Conservation (phyloP, 2,113 vertebrate genomes). For the Polyodon spathula region DNA sequence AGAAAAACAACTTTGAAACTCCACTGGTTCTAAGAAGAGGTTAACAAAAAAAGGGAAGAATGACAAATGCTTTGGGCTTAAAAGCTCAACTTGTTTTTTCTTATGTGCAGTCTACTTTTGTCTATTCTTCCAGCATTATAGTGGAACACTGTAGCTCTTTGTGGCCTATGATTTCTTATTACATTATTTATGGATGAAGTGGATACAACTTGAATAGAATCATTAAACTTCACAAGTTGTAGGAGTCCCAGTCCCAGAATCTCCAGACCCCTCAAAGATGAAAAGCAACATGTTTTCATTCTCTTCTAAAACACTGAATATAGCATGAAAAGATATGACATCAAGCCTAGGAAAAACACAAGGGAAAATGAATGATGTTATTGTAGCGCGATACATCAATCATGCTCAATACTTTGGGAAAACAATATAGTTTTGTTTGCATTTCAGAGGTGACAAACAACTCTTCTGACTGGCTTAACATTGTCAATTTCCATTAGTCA, state of each 20-base stretch:
- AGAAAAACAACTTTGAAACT: conserved; percentile 38
- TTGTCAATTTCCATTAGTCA: conserved; percentile 97
- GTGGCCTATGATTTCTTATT: conserved; percentile 68
- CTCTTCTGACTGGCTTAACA: conserved; percentile 92
- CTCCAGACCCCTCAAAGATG: conserved; percentile 60
- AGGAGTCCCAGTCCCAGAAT: conserved; percentile 47
- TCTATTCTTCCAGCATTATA: conserved; percentile 49
- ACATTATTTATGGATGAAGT: conserved; percentile 78
- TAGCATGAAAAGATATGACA: conserved; percentile 98
- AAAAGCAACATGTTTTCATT: conserved; percentile 73
- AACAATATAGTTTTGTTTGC: conserved; percentile 98
- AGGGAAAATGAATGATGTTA: conserved; percentile 91
- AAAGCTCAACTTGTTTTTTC: conserved; percentile 44
- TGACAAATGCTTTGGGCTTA: conserved; percentile 44
- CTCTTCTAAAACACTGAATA: conserved; percentile 79
- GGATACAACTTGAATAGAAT: conserved; percentile 67
- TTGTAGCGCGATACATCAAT: conserved; percentile 91
- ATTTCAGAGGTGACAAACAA: conserved; percentile 98
- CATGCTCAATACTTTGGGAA: conserved; percentile 71
- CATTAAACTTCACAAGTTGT: conserved; percentile 74
- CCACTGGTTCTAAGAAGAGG: conserved; percentile 12
- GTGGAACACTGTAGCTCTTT: conserved; percentile 52
- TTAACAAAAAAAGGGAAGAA: conserved; percentile 30
- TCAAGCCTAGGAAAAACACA: conserved; percentile 85
- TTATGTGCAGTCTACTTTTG: conserved; percentile 52